A percentile compares a stretch with the other conserved stretches of the same genome.
Evolutionary conservation across 2,888 invertebrate species (phyloP).

Genomic region (Pachliopta kotzebuea): DNA sequence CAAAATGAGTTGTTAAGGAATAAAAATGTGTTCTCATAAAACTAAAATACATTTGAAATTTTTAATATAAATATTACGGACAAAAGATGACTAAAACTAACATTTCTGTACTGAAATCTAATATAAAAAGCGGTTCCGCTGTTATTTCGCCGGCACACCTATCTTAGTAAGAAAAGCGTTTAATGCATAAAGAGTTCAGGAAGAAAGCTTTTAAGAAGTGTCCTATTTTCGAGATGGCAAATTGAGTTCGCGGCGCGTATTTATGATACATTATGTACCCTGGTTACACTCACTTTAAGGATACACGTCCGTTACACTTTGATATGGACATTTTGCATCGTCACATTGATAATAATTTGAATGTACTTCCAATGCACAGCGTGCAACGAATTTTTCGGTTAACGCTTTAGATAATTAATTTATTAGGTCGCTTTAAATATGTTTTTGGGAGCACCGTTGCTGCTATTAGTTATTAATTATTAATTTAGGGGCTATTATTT

Average conservation of each 20-base stretch:
- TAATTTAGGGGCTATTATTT: too few relatives aligned
- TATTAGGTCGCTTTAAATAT: not conserved
- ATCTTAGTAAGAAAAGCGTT: constrained; percentile 20
- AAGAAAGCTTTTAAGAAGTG: constrained; percentile 49
- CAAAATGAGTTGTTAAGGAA: too few relatives aligned
- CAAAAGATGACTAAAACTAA: not conserved
- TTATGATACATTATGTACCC: constrained; percentile 27
- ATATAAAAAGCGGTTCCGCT: constrained; percentile 2
- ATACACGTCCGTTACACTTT: constrained; percentile 33
- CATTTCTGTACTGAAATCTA: not conserved
- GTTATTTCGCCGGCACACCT: constrained; percentile 13
- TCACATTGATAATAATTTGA: constrained; percentile 22
- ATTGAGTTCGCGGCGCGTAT: constrained; percentile 43
- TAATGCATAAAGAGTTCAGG: constrained; percentile 32
- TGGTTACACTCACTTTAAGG: constrained; percentile 30
- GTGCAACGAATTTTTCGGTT: constrained; percentile 1
- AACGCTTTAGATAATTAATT: not conserved
- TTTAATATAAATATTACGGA: too few relatives aligned
- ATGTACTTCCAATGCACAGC: not conserved
- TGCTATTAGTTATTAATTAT: not conserved
- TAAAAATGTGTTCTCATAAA: too few relatives aligned
- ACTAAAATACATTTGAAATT: too few relatives aligned
- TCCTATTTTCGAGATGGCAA: constrained; percentile 40
- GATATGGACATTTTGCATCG: constrained; percentile 32
- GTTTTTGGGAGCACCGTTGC: too few relatives aligned